Evolutionary conservation across 2,797 vertebrate species (phyloP).

Genomic region (Onychomys leucogaster): DNA sequence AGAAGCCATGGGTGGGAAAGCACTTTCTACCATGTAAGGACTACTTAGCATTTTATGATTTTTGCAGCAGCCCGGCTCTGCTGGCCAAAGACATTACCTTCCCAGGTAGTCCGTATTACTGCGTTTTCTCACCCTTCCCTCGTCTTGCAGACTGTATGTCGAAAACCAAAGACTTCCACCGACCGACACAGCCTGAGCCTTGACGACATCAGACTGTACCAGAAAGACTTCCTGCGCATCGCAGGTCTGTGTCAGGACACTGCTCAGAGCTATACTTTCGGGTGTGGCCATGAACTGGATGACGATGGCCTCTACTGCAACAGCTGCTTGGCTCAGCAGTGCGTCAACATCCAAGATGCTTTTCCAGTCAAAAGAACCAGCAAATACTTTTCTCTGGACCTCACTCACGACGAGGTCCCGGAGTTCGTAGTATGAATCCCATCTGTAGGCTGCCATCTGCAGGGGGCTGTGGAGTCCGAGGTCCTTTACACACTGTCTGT

Average conservation of each 20-base stretch:
- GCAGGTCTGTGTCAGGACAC: slow-evolving; percentile 97
- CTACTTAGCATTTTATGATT: not conserved
- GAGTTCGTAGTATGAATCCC: slow-evolving; percentile 96
- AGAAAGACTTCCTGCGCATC: slow-evolving; percentile 96
- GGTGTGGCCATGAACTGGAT: slow-evolving; percentile 94
- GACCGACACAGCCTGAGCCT: slow-evolving; percentile 98
- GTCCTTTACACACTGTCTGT: slow-evolving; percentile 53
- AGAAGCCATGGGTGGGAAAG: not conserved
- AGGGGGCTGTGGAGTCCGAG: slow-evolving; percentile 8
- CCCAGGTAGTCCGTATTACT: not conserved
- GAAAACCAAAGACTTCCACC: slow-evolving; percentile 95
- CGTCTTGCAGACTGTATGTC: slow-evolving; percentile 90
- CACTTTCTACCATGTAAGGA: not conserved
- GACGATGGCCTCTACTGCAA: slow-evolving; percentile 92
- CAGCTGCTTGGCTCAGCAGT: slow-evolving; percentile 93
- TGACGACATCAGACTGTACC: slow-evolving; percentile 96
- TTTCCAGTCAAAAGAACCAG: slow-evolving; percentile 97
- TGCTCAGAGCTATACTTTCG: slow-evolving; percentile 98
- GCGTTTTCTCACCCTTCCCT: not conserved
- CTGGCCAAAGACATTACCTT: not conserved
- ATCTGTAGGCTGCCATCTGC: not conserved
- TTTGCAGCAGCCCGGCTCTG: not conserved
- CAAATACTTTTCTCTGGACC: slow-evolving; percentile 99
- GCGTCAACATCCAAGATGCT: slow-evolving; percentile 90
- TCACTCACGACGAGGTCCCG: slow-evolving; percentile 95